Conservation (phyloP, 1,140 invertebrate species). For the Zaprionus lachaisei region DNA sequence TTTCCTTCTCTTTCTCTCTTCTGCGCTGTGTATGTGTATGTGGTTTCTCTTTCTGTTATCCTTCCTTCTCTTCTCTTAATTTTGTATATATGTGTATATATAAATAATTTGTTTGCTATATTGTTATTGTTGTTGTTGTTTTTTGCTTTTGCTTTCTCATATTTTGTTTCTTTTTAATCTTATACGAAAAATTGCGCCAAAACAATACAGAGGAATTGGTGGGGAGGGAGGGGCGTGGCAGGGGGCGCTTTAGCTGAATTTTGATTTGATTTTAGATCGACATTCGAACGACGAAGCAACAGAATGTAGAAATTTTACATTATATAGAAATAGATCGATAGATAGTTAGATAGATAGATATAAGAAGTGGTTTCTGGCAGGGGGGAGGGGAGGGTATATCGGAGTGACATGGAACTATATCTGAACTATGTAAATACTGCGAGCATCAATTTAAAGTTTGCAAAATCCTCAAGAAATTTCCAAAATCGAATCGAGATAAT, state of each 20-base stretch:
- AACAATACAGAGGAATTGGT: constrained; percentile 25
- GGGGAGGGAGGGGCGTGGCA: background rate
- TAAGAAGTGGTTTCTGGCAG: background rate
- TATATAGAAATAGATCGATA: background rate
- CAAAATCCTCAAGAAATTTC: background rate
- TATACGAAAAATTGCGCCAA: constrained; percentile 70
- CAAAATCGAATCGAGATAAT: background rate
- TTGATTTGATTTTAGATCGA: constrained; percentile 18
- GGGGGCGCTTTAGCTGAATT: constrained; percentile 8
- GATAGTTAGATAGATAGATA: background rate
- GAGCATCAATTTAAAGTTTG: background rate
- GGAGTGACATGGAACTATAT: background rate
- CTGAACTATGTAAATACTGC: too few species aligned
- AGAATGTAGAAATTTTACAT: constrained; percentile 1
- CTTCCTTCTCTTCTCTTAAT: constrained; percentile 36
- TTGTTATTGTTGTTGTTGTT: constrained; percentile 50
- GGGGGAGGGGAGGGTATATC: background rate
- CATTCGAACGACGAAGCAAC: background rate
- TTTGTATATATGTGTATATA: constrained; percentile 53
- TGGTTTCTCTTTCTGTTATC: constrained; percentile 6
- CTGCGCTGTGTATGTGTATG: constrained; percentile 11
- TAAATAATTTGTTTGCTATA: constrained; percentile 63
- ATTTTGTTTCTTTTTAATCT: constrained; percentile 30
- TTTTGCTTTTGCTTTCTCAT: constrained; percentile 18
- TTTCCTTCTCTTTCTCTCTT: constrained; percentile 13